These are phyloP conservation scores for Drosophila nasuta DNA, from an alignment of 1,140 invertebrate genomes.

Conservation along the genomic window DNA sequence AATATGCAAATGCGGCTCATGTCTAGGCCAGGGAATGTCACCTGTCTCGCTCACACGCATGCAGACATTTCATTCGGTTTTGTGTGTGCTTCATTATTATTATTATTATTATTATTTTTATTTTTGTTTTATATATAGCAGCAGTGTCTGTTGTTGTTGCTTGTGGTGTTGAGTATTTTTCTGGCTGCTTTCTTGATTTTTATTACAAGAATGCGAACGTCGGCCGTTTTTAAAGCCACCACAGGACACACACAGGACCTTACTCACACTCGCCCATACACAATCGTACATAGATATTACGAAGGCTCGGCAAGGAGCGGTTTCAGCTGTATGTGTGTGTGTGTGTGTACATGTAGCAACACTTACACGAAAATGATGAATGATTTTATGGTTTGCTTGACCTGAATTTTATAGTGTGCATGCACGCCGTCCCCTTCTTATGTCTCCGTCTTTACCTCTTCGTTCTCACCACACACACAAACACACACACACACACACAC, in stretches of 20 bases:
- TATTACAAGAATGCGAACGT: conserved; percentile 82
- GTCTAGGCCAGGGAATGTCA: conserved; percentile 63
- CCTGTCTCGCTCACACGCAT: conserved; percentile 68
- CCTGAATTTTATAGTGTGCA: conserved; percentile 83
- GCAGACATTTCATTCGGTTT: conserved; percentile 47
- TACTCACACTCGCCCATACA: conserved; percentile 33
- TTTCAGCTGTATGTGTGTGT: conserved; percentile 38
- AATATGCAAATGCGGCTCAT: conserved; percentile 65
- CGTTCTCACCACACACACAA: neutral
- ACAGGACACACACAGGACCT: conserved; percentile 43
- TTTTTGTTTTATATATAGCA: conserved; percentile 69
- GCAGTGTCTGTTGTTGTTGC: conserved; percentile 24
- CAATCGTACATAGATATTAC: conserved; percentile 35
- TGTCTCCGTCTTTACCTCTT: no score
- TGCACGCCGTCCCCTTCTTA: conserved; percentile 49
- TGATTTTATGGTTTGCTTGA: conserved; percentile 84
- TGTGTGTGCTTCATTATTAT: conserved; percentile 68
- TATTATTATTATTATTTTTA: conserved; percentile 75
- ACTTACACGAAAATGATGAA: conserved; percentile 84
- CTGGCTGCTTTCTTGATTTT: conserved; percentile 76
- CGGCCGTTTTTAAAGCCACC: conserved; percentile 78
- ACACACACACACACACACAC: neutral
- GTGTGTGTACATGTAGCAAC: conserved; percentile 68
- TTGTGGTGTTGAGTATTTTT: conserved; percentile 50
- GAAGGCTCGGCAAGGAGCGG: conserved; percentile 59